Conservation (phyloP, 2,888 invertebrate genomes). For the Hydroisotoma schaefferi region DNA sequence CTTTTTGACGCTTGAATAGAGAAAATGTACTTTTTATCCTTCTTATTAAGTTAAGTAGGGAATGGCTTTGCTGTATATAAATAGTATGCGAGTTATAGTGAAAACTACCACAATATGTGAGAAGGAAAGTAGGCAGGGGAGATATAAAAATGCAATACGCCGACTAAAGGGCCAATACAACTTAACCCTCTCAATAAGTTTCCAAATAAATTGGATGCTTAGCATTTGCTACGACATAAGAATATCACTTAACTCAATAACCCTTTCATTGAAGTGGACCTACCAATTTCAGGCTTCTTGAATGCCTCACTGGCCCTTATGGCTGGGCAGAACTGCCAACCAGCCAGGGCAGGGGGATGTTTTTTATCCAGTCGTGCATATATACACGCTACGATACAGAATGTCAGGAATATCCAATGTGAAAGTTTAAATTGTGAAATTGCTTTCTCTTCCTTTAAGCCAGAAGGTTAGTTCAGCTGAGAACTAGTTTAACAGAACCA, state of each 20-base stretch:
- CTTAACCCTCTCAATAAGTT: neutral
- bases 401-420: too few relatives aligned
- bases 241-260: conserved; percentile 13
- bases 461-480: neutral
- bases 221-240: conserved; percentile 9
- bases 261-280: too few relatives aligned
- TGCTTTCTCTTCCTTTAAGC: neutral
- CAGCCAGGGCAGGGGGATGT: too few relatives aligned
- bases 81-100: too few relatives aligned
- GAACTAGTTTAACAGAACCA: neutral
- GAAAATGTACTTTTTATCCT: neutral
- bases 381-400: too few relatives aligned
- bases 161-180: neutral
- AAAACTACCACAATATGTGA: too few relatives aligned
- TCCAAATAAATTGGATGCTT: conserved; percentile 12
- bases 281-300: neutral
- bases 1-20: too few relatives aligned
- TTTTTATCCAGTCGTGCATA: too few relatives aligned
- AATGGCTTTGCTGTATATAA: too few relatives aligned
- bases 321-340: neutral
- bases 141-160: neutral
- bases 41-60: neutral
- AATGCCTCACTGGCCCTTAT: neutral
- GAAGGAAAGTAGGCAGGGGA: too few relatives aligned
- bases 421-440: neutral